Percentiles rank a stretch among this genome's conserved stretches.
These are phyloP conservation scores for Sebastes kiyomatsui DNA, from an alignment of 2,797 vertebrate genomes.

Conservation along the genomic window DNA sequence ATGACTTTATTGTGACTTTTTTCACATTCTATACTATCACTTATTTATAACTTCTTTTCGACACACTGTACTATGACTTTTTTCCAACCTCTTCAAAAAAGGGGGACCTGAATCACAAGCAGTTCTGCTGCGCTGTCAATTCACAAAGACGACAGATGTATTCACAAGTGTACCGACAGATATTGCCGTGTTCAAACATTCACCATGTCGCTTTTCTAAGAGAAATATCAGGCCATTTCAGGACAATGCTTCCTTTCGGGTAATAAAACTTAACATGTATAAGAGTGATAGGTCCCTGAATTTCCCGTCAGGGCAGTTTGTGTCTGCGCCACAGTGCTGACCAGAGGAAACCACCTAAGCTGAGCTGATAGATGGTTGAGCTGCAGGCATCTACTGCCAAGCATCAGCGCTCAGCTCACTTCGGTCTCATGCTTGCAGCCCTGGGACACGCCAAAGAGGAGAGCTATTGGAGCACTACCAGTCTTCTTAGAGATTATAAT, in stretches of 20 bases:
- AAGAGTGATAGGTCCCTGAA: slow-evolving; percentile 49
- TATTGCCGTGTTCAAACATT: neutral
- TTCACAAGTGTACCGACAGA: slow-evolving; percentile 19
- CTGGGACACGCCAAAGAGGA: slow-evolving; percentile 56
- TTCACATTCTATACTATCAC: no score
- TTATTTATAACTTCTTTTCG: no score
- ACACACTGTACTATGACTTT: neutral
- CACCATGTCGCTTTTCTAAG: slow-evolving; percentile 7
- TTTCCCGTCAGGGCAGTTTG: slow-evolving; percentile 39
- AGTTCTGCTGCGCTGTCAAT: neutral
- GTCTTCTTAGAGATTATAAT: slow-evolving; percentile 71
- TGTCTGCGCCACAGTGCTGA: slow-evolving; percentile 48
- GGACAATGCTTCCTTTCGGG: slow-evolving; percentile 29
- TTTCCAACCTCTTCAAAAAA: slow-evolving; percentile 16
- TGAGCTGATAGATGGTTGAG: slow-evolving; percentile 70
- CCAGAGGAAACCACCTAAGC: slow-evolving; percentile 60
- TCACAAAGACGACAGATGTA: neutral
- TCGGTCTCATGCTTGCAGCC: slow-evolving; percentile 44
- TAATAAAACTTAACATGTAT: slow-evolving; percentile 46
- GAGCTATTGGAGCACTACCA: slow-evolving; percentile 62
- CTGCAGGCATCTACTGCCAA: slow-evolving; percentile 59
- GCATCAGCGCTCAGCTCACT: slow-evolving; percentile 55
- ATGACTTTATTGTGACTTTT: no score
- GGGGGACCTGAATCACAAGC: neutral
- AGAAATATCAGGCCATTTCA: slow-evolving; percentile 22